These are phyloP conservation scores for Cephalotes varians DNA, from an alignment of 2,888 invertebrate species.

Conservation along the genomic window DNA sequence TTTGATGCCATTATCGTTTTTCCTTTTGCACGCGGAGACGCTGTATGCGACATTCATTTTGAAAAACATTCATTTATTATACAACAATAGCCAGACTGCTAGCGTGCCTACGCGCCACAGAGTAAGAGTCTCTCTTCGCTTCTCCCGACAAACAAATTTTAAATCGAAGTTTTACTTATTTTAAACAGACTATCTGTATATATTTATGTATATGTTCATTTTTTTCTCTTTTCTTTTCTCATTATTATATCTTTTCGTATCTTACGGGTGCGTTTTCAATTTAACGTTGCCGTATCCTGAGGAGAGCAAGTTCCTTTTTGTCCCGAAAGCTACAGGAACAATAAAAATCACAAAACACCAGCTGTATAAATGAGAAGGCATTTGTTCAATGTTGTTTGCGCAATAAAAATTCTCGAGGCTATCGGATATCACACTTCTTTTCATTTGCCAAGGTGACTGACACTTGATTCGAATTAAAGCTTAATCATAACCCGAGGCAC, in stretches of 20 bases:
- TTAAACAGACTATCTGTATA: too few species aligned
- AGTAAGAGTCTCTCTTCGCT: too few species aligned
- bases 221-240: background rate
- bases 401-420: conserved; percentile 25
- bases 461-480: conserved; percentile 32
- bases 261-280: background rate
- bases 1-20: too few species aligned
- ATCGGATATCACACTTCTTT: conserved; percentile 27
- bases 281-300: background rate
- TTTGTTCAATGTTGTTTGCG: conserved; percentile 26
- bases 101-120: too few species aligned
- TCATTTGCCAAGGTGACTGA: conserved; percentile 22
- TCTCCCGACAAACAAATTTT: too few species aligned
- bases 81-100: too few species aligned
- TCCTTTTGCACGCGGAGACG: too few species aligned
- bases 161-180: too few species aligned
- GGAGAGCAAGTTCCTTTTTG: conserved; percentile 28
- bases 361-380: conserved; percentile 23
- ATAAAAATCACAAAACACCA: conserved; percentile 33
- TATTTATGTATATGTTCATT: background rate
- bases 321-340: conserved; percentile 4
- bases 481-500: conserved; percentile 9
- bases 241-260: conserved; percentile 11
- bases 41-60: too few species aligned
- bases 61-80: too few species aligned